These are phyloP conservation scores for Pristionchus fissidentatus DNA, from an alignment of 2,888 invertebrate genomes.

Conservation along the genomic window DNA sequence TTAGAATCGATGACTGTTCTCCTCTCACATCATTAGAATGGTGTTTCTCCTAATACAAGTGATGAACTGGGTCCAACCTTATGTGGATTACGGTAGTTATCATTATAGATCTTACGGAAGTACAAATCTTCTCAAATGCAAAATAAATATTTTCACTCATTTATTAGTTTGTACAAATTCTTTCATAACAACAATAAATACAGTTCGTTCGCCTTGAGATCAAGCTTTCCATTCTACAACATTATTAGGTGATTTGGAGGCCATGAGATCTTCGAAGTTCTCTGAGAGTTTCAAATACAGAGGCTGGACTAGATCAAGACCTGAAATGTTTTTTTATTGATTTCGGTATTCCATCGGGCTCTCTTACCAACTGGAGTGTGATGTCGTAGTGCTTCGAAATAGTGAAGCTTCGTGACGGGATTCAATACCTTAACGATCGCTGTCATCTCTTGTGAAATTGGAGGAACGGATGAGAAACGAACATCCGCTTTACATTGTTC, in stretches of 20 bases:
- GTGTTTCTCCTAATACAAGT: too few species aligned
- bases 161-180: too few species aligned
- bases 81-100: too few species aligned
- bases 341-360: background rate
- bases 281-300: constrained; percentile 9
- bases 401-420: constrained; percentile 2
- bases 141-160: too few species aligned
- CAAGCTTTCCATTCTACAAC: constrained; percentile 13
- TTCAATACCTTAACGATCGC: background rate
- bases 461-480: background rate
- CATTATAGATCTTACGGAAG: too few species aligned
- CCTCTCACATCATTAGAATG: too few species aligned
- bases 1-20: too few species aligned
- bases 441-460: background rate
- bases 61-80: too few species aligned
- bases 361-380: constrained; percentile 24
- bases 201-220: too few species aligned
- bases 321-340: background rate
- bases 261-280: constrained; percentile 1
- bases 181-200: too few species aligned
- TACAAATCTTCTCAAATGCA: too few species aligned
- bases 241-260: background rate
- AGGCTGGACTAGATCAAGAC: constrained; percentile 5
- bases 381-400: constrained; percentile 34
- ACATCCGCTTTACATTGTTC: background rate